Evolutionary conservation across 2,888 invertebrate genomes (phyloP), one percentile per base, ranked within the genome.

Genomic region (Myopa tessellatipennis): DNA sequence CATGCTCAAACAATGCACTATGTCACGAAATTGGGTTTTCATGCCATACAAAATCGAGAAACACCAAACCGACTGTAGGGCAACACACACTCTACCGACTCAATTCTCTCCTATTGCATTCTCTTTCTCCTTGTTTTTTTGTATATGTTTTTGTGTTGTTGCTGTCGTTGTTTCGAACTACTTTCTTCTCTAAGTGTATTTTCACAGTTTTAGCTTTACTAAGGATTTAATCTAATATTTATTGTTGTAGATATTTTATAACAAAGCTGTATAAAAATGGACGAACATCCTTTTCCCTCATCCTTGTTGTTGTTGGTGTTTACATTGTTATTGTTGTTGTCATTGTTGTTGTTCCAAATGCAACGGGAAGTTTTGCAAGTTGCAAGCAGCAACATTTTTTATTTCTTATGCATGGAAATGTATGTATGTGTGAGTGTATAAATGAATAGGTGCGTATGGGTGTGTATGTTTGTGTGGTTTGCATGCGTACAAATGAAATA

Each of bases 211-310:
- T 38, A 38, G 34, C 55, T 58, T 14, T 16, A 58, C n/a, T 12
- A 67, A 73, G 77, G 77, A 68, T 77, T 77, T 77, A 68, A 73
- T 76, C 52, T 61, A 34, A 68, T 73, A 77, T 77, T 68, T 77
- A 77, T 77, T 73, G 26, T 73, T 72, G 68, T 77, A 60, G 45
- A 77, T 77, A 73, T 77, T 73, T 77, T 77, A 77, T 77, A 65
- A 0, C 61, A 73, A 73, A 73, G 73, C 73, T 73, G 73, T 61
- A 73, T 73, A 73, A 61, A 73, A 73, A 60, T 73, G 73, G 61
- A 73, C 45, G 61, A 60, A 73, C 73, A 61, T 73, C n/a, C 40
- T 14, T 73, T 40, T 34, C 34, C 26, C 8, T 50, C 5, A 50
- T 50, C n/a, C 36, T 16, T 55, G n/a, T 60, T 60, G 68, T 68